phyloP scores from a whole-genome alignment of 2,113 vertebrate species.

The Oreochromis aureus region DNA sequence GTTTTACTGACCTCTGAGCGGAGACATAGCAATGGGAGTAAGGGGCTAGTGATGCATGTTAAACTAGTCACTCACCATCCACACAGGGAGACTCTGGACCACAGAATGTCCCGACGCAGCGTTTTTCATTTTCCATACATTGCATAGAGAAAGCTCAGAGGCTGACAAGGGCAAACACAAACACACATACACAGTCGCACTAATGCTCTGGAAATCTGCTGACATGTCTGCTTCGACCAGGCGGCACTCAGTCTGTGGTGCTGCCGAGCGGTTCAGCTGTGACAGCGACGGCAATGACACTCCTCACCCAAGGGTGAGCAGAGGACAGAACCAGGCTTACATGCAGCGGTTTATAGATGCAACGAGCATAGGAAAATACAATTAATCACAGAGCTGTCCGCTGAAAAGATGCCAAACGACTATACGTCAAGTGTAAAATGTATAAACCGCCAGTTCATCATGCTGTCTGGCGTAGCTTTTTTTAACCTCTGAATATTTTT shows the following conservation, averaged over 20 bases:
- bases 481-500: background rate
- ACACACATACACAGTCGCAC: conserved; percentile 38
- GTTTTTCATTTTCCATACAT: conserved; percentile 60
- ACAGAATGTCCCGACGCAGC: conserved; percentile 63
- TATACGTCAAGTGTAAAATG: background rate
- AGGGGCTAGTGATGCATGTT: conserved; percentile 15
- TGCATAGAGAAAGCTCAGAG: conserved; percentile 41
- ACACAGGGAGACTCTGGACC: conserved; percentile 27
- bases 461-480: background rate
- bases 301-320: conserved; percentile 38
- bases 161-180: conserved; percentile 51
- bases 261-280: conserved; percentile 27
- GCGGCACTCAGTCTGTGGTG: conserved; percentile 47
- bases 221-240: conserved; percentile 50
- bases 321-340: conserved; percentile 12
- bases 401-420: conserved; percentile 6
- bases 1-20: conserved; percentile 2
- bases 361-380: background rate
- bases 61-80: conserved; percentile 16
- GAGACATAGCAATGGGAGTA: background rate
- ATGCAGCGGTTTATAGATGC: background rate
- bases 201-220: conserved; percentile 59
- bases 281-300: conserved; percentile 29
- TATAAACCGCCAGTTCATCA: background rate
- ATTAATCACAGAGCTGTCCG: background rate